Percentiles rank a stretch among this genome's conserved stretches.
These are phyloP conservation scores for Pygoscelis antarcticus DNA, from an alignment of 2,113 vertebrate species.

Conservation along the genomic window DNA sequence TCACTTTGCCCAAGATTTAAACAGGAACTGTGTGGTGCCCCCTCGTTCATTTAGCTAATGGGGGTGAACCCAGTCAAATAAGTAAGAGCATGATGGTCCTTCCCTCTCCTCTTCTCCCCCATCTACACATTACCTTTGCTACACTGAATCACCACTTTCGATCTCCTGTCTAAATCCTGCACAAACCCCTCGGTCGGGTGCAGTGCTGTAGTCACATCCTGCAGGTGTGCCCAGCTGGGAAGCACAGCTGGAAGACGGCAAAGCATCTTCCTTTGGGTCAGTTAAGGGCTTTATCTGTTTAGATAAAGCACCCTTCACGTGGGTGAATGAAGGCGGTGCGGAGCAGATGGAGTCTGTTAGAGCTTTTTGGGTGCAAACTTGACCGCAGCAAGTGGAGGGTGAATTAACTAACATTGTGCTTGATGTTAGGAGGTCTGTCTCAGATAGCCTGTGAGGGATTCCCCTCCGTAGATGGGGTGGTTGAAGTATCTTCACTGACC, in stretches of 20 bases:
- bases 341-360: not conserved
- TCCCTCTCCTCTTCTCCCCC: not conserved
- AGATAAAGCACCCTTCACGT: not conserved
- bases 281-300: not conserved
- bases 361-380: not conserved
- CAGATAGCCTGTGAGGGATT: not conserved
- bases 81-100: not conserved
- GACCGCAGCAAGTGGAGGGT: not conserved
- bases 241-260: not conserved
- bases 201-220: not conserved
- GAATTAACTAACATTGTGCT: not conserved
- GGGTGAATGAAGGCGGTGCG: not conserved
- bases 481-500: not conserved
- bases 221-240: not conserved
- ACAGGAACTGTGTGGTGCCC: not conserved
- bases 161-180: not conserved
- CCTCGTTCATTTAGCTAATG: not conserved
- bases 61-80: not conserved
- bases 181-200: not conserved
- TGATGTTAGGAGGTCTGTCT: not conserved
- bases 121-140: not conserved
- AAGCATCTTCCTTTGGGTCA: not conserved
- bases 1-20: not conserved
- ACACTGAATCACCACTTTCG: not conserved
- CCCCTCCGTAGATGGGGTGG: fast-evolving